phyloP scores from a whole-genome alignment of 1,140 invertebrate species.

The Zaprionus davidi region DNA sequence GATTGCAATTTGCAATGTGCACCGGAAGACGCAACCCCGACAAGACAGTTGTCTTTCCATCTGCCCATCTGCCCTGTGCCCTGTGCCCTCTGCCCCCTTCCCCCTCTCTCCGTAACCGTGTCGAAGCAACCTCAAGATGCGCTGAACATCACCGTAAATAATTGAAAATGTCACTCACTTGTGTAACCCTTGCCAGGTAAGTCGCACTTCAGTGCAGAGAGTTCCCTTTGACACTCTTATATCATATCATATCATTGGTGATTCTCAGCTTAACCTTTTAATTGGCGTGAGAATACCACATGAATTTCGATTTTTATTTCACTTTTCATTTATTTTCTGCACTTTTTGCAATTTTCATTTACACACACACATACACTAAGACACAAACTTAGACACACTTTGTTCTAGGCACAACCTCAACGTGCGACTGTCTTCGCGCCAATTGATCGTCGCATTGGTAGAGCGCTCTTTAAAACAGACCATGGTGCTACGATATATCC shows the following conservation, averaged over 20 bases:
- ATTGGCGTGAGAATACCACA: slow-evolving; percentile 71
- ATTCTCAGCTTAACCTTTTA: slow-evolving; percentile 45
- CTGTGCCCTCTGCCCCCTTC: not conserved
- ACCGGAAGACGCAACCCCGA: slow-evolving; percentile 55
- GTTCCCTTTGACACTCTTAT: not conserved
- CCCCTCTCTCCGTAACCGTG: not conserved
- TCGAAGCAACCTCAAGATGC: not conserved
- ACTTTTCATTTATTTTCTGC: slow-evolving; percentile 1
- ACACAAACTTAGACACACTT: slow-evolving; percentile 11
- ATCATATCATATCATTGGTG: slow-evolving; percentile 10
- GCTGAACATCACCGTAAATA: slow-evolving; percentile 6
- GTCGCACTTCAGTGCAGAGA: not conserved
- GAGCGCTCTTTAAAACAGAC: slow-evolving; percentile 1
- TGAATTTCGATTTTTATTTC: slow-evolving; percentile 13
- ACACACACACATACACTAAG: slow-evolving; percentile 10
- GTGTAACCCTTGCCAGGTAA: slow-evolving; percentile 28
- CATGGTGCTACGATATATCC: slow-evolving; percentile 10
- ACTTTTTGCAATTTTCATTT: slow-evolving; percentile 15
- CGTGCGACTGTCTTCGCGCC: slow-evolving; percentile 33
- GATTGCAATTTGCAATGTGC: slow-evolving; percentile 67
- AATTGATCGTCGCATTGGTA: slow-evolving; percentile 50
- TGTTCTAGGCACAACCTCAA: slow-evolving; percentile 33
- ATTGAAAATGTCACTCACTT: slow-evolving; percentile 49
- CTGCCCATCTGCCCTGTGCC: slow-evolving; percentile 7
- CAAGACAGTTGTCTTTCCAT: slow-evolving; percentile 27